phyloP scores from a whole-genome alignment of 1,140 invertebrate species.

The Pantala flavescens region DNA sequence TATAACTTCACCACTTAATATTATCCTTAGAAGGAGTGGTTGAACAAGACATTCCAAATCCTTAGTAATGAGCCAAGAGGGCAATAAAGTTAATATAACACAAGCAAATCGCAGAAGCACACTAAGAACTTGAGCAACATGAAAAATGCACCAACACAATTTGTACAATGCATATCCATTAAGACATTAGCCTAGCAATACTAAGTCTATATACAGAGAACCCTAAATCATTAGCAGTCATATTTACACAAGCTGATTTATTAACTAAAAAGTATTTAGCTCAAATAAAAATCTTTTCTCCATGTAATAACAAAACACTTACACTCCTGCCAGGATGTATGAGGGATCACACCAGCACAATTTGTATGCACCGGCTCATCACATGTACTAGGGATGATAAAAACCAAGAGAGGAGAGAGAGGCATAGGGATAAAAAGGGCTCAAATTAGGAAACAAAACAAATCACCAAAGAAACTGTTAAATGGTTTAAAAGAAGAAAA shows the following conservation, averaged over 20 bases:
- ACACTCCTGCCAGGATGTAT: neutral
- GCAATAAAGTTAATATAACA: conserved; percentile 21
- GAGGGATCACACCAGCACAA: neutral
- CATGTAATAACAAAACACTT: neutral
- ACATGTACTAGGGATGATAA: conserved; percentile 1
- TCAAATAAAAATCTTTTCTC: neutral
- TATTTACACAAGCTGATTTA: neutral
- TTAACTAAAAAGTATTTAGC: neutral
- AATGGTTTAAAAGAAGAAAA: neutral
- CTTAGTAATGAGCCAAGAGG: too few relatives aligned
- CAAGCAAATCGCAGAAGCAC: conserved; percentile 40
- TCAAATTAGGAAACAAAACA: neutral
- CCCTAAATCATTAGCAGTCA: neutral
- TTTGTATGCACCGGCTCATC: neutral
- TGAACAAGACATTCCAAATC: too few relatives aligned
- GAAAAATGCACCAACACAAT: conserved; percentile 21
- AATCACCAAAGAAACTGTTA: neutral
- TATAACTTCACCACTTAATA: too few relatives aligned
- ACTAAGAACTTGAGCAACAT: neutral
- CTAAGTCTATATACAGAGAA: neutral
- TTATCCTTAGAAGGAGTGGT: too few relatives aligned
- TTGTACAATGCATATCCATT: neutral
- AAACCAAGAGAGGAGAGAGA: conserved; percentile 1
- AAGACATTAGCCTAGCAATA: neutral
- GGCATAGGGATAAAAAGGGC: neutral